These are phyloP conservation scores for Epizoanthus fatuus DNA, from an alignment of 92 coral and sea anemone genomes.

Conservation along the genomic window DNA sequence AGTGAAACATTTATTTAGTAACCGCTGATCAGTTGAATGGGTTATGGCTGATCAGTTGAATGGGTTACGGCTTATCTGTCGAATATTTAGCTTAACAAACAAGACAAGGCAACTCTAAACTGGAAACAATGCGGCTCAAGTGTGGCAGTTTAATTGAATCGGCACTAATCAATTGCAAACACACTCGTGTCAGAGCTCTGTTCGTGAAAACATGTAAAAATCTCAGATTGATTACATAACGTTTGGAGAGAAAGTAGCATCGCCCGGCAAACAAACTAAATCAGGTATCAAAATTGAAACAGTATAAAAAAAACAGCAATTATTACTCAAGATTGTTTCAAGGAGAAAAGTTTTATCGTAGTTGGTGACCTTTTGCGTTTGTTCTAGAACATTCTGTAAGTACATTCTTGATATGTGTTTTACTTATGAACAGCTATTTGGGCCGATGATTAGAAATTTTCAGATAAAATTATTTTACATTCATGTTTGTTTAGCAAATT, in stretches of 20 bases:
- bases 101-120: too few species aligned
- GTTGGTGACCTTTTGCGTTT: not conserved
- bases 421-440: not conserved
- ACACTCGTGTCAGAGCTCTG: not conserved
- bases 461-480: not conserved
- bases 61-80: too few species aligned
- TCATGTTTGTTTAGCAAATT: not conserved
- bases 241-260: too few species aligned
- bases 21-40: too few species aligned
- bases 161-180: not conserved
- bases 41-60: too few species aligned
- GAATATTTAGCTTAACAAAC: too few species aligned
- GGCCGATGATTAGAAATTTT: too few species aligned
- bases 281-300: too few species aligned
- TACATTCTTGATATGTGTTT: not conserved
- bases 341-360: not conserved
- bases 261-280: not conserved
- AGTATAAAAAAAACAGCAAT: not conserved
- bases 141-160: not conserved
- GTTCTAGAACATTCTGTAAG: conserved; percentile 5
- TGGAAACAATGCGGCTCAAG: not conserved
- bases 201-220: not conserved
- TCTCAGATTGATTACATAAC: not conserved
- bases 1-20: too few species aligned
- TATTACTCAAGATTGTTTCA: not conserved